A percentile compares a stretch with the other conserved stretches of the same genome.
These are phyloP conservation scores for Muscina levida DNA, from an alignment of 2,888 invertebrate genomes.

Conservation along the genomic window DNA sequence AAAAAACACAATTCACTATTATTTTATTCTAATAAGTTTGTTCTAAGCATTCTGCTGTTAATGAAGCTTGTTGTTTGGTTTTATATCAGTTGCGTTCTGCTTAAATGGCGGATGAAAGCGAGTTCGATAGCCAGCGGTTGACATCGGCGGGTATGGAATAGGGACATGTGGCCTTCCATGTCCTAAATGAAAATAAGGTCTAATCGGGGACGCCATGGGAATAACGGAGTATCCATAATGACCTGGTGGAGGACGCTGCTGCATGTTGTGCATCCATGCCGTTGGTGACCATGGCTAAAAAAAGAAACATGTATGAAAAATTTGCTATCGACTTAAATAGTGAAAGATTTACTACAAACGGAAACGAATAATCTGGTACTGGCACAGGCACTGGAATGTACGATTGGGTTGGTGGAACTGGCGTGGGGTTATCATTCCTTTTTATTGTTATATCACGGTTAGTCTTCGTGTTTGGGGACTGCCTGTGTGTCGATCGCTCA, in stretches of 20 bases:
- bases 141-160: conserved; percentile 29
- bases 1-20: too few relatives aligned
- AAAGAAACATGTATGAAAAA: conserved; percentile 18
- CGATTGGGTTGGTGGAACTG: conserved; percentile 50
- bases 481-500: conserved; percentile 41
- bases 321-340: not conserved
- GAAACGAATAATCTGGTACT: conserved; percentile 61
- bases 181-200: conserved; percentile 38
- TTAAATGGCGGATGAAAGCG: conserved; percentile 28
- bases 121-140: conserved; percentile 24
- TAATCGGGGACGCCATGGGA: conserved; percentile 43
- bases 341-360: conserved; percentile 55
- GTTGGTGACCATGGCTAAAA: conserved; percentile 53
- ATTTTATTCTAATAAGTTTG: too few relatives aligned
- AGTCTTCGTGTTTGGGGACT: conserved; percentile 20
- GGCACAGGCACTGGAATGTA: conserved; percentile 66
- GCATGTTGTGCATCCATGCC: conserved; percentile 19
- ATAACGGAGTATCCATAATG: conserved; percentile 49
- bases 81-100: conserved; percentile 29
- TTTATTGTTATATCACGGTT: not conserved
- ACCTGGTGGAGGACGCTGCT: conserved; percentile 51
- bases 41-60: too few relatives aligned
- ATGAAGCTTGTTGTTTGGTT: conserved; percentile 2
- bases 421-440: conserved; percentile 15
- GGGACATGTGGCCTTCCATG: conserved; percentile 20